Base-by-base conservation (phyloP, 2,797 vertebrate species). In the Enteromius radiatus region DNA sequence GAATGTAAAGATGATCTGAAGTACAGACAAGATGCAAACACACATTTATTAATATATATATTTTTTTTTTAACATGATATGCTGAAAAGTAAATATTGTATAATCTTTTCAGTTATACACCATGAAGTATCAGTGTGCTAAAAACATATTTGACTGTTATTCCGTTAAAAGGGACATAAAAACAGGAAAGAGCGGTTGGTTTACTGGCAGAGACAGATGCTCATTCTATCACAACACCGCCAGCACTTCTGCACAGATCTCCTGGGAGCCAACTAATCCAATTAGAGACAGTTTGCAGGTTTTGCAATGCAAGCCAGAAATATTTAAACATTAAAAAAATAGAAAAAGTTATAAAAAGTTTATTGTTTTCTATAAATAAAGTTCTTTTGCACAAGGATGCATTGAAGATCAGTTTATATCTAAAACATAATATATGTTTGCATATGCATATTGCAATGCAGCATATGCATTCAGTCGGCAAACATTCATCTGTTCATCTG, bases 111-210 rank as follows among this genome's bases (percentile, higher is more conserved):
- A 28, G 78, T 31, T 84, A 64, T 67, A 85, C 84, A 86, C 65
- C 78, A 84, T 80, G 80, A 45, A 31, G 67, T 81, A 68, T 28
- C 84, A 82, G 23, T 68, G 41, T 71, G 79, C 36, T 81, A 67
- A 87, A 89, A 88, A 86, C 81, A 89, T 78, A 54, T 84, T 31
- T 89, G 85, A 78, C 89, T 85, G 88, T 89, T 90, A 69, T 86
- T 87, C 87, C 26, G 84, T 87, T 90, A 76, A 81, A 49, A 87
- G 76, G 81, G 69, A 80, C 59, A 82, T 76, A 87, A 89, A 85
- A 89, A 91, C 89, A 89, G 87, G 87, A 89, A 90, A 86, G 84
- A 86, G 83, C 83, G 52, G 86, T 86, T 87, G 82, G 86, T 70
- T 82, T 76, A 49, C 77, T 76, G 21, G 36, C 67, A 21, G 63